A percentile compares a stretch with the other conserved stretches of the same genome.
Evolutionary conservation across 1,140 invertebrate genomes (phyloP).

Genomic region (Calliphora vicina): DNA sequence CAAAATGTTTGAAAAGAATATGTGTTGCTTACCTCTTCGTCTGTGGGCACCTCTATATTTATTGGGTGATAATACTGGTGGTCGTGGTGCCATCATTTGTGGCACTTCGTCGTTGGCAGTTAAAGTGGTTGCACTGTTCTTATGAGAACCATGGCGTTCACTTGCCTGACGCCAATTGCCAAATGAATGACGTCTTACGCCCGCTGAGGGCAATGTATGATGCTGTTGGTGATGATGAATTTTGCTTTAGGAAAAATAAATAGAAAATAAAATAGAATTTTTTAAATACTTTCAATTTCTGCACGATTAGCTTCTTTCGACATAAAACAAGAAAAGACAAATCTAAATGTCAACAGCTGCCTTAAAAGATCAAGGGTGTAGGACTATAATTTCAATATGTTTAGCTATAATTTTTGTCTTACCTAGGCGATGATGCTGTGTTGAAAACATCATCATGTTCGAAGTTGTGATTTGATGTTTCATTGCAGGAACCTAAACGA

Average conservation of each 20-base stretch:
- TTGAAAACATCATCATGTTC: slow-evolving; percentile 52
- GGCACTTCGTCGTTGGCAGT: slow-evolving; percentile 60
- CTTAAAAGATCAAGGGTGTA: slow-evolving; percentile 36
- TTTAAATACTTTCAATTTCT: slow-evolving; percentile 19
- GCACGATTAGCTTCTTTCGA: slow-evolving; percentile 52
- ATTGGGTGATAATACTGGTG: slow-evolving; percentile 55
- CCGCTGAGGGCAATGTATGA: slow-evolving; percentile 57
- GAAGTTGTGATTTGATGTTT: slow-evolving; percentile 43
- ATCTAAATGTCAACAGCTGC: slow-evolving; percentile 62
- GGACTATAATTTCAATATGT: not conserved
- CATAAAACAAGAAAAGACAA: slow-evolving; percentile 37
- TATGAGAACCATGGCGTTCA: slow-evolving; percentile 42
- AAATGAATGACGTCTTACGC: slow-evolving; percentile 58
- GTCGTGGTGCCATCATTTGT: slow-evolving; percentile 59
- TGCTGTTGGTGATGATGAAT: slow-evolving; percentile 50
- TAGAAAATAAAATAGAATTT: slow-evolving; percentile 27
- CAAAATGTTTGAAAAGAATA: not conserved
- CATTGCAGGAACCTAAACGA: slow-evolving; percentile 58
- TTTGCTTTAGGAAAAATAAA: slow-evolving; percentile 42
- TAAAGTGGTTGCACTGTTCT: slow-evolving; percentile 46
- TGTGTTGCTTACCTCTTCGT: slow-evolving; percentile 53
- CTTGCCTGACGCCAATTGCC: slow-evolving; percentile 57
- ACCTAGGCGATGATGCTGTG: slow-evolving; percentile 50
- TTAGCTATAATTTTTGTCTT: slow-evolving; percentile 38
- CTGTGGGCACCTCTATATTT: slow-evolving; percentile 58